Conservation (phyloP, 2,797 vertebrate species). For the Kryptolebias ocellatus region DNA sequence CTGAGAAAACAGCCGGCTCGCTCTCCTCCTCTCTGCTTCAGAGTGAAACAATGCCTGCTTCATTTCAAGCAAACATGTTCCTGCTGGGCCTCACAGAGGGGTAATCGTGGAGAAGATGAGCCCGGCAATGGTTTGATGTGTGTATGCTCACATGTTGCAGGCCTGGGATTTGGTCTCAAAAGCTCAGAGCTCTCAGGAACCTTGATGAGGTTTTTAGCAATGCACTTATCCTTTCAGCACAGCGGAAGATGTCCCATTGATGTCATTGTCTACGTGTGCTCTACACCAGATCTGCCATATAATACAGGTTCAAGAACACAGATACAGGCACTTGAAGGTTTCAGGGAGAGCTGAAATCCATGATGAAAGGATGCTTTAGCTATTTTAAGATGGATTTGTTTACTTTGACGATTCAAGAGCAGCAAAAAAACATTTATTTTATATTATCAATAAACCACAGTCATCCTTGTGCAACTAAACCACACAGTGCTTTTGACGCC, state of each 20-base stretch:
- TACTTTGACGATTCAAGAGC: slow-evolving; percentile 11
- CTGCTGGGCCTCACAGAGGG: slow-evolving; percentile 44
- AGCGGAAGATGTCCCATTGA: slow-evolving; percentile 40
- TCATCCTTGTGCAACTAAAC: too few relatives aligned
- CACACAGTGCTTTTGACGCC: too few relatives aligned
- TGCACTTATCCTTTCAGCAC: slow-evolving; percentile 63
- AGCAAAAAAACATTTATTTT: neutral
- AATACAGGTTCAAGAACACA: slow-evolving; percentile 22
- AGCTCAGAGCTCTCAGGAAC: slow-evolving; percentile 33
- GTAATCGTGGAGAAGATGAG: slow-evolving; percentile 47
- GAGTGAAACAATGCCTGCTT: slow-evolving; percentile 50
- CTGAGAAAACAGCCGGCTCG: slow-evolving; percentile 20
- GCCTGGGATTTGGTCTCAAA: slow-evolving; percentile 26
- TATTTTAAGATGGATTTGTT: slow-evolving; percentile 24
- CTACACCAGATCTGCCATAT: slow-evolving; percentile 5
- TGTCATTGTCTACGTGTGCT: slow-evolving; percentile 42
- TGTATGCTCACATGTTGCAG: slow-evolving; percentile 21
- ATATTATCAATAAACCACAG: too few relatives aligned
- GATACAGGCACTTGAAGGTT: neutral
- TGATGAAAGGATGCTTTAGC: slow-evolving; percentile 28
- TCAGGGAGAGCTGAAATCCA: slow-evolving; percentile 6
- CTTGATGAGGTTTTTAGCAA: slow-evolving; percentile 60
- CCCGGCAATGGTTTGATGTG: slow-evolving; percentile 48
- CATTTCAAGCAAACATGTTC: slow-evolving; percentile 31
- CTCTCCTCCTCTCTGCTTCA: slow-evolving; percentile 21